A percentile compares a stretch with the other conserved stretches of the same genome.
Conservation (phyloP, 2,113 vertebrate genomes). For the Cricetomys ansorgei region DNA sequence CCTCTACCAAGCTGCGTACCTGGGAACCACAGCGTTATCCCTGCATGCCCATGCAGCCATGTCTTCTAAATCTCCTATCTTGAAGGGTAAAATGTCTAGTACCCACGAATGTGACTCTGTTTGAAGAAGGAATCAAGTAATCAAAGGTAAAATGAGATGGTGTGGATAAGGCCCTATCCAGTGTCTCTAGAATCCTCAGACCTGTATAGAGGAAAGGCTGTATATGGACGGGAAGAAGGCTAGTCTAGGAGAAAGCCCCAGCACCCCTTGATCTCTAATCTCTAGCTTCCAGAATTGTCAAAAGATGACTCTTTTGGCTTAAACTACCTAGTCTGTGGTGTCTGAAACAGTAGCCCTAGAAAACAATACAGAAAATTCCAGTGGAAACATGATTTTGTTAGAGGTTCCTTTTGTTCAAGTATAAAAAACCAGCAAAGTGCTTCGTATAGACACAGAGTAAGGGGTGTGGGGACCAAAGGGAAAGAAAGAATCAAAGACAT, state of each 20-base stretch:
- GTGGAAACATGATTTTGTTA: neutral
- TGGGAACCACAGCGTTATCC: neutral
- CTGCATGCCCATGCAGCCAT: neutral
- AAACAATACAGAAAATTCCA: neutral
- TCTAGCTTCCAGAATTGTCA: neutral
- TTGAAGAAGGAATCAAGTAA: neutral
- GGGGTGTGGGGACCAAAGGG: neutral
- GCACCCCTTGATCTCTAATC: neutral
- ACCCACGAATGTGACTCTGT: neutral
- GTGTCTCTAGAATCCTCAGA: neutral
- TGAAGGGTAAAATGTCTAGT: neutral
- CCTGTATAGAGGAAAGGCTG: neutral
- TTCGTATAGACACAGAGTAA: fast-evolving
- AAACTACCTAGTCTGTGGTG: neutral
- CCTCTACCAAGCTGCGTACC: neutral
- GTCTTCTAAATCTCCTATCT: neutral
- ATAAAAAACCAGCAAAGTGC: neutral
- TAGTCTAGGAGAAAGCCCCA: neutral
- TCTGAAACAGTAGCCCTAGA: neutral
- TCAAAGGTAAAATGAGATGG: neutral
- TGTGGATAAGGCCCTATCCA: neutral
- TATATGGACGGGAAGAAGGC: neutral
- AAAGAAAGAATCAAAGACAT: slow-evolving; percentile 45
- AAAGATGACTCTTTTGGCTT: neutral
- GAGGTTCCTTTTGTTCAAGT: neutral